A percentile compares a stretch with the other conserved stretches of the same genome.
Conservation (phyloP, 2,113 vertebrate genomes). For the Eptesicus fuscus region DNA sequence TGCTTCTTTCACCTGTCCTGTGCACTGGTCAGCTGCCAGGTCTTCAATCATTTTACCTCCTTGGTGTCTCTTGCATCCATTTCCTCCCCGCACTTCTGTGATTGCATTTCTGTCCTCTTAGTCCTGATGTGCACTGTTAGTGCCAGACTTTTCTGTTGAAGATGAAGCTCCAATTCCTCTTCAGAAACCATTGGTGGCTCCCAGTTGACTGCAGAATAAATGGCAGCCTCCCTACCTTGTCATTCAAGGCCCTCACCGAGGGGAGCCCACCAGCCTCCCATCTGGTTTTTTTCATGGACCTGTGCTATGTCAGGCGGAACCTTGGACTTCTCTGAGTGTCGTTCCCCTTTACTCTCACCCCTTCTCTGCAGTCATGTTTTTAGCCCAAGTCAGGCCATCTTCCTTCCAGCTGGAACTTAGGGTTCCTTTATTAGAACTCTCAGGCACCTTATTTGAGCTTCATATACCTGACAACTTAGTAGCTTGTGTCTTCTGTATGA, state of each 20-base stretch:
- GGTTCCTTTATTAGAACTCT: background rate
- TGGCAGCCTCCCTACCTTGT: background rate
- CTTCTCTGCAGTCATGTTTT: background rate
- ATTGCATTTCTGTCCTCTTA: background rate
- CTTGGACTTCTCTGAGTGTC: background rate
- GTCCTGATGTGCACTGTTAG: background rate
- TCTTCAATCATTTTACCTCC: background rate
- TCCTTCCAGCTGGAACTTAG: background rate
- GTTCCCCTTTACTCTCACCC: too few species aligned
- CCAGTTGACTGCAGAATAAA: background rate
- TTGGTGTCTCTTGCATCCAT: background rate
- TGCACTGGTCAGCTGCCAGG: background rate
- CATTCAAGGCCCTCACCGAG: background rate
- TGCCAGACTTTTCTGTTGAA: background rate
- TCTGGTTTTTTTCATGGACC: background rate
- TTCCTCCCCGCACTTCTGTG: background rate
- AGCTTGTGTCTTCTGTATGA: background rate
- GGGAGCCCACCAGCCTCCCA: background rate
- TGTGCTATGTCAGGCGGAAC: background rate
- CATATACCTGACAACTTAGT: background rate
- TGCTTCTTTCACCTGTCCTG: background rate
- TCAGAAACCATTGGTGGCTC: background rate
- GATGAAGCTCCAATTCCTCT: background rate
- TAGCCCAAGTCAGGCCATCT: background rate
- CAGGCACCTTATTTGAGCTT: background rate